Conservation (phyloP, 2,113 vertebrate genomes). For the Apteryx mantelli region DNA sequence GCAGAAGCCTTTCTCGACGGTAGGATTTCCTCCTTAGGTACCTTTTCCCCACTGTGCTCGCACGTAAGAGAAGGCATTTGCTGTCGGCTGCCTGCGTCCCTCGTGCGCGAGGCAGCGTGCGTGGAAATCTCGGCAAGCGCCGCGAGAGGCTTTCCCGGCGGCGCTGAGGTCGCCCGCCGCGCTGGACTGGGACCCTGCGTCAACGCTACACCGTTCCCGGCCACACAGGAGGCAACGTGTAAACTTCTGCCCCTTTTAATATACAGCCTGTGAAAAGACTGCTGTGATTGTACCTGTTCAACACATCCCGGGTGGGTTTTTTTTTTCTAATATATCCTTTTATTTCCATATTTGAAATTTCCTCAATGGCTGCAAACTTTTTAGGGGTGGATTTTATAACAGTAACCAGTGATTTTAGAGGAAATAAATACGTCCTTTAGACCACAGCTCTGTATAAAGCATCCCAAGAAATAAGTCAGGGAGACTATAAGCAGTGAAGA, state of each 20-base stretch:
- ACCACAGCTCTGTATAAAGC: constrained; percentile 28
- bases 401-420: constrained; percentile 41
- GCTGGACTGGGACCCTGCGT: neutral
- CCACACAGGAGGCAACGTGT: neutral
- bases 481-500: constrained; percentile 43
- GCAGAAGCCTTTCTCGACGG: neutral
- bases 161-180: neutral
- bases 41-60: rapidly evolving
- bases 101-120: neutral
- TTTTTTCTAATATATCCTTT: neutral
- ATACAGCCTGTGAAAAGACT: neutral
- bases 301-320: neutral
- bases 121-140: neutral
- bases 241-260: neutral
- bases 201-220: rapidly evolving
- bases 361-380: constrained; percentile 23
- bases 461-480: constrained; percentile 57
- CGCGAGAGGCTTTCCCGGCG: neutral
- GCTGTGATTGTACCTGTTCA: neutral
- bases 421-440: constrained; percentile 22
- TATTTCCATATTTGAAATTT: neutral
- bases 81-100: neutral
- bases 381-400: neutral
- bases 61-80: neutral
- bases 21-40: neutral